Conservation (phyloP, 2,797 vertebrate genomes). For the Pelodytes ibericus region DNA sequence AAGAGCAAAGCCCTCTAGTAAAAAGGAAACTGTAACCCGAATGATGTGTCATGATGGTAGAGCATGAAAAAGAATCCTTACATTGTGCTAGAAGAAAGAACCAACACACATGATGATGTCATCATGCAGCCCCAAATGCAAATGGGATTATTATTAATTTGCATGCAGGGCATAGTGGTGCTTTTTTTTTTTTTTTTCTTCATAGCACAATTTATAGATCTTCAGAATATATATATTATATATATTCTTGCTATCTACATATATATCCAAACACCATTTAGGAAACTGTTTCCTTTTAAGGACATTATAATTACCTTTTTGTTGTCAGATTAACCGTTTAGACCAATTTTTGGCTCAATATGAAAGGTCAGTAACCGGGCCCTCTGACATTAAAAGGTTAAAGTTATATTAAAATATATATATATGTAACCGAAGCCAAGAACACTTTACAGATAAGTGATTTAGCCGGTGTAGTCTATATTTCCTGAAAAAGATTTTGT, state of each 20-base stretch:
- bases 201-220: not conserved
- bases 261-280: not conserved
- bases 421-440: conserved; percentile 68
- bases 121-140: not conserved
- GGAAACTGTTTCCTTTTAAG: not conserved
- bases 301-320: not conserved
- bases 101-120: not conserved
- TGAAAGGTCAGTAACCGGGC: not conserved
- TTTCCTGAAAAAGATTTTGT: conserved; percentile 94
- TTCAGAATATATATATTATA: not conserved
- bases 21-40: not conserved
- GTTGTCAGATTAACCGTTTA: conserved; percentile 62
- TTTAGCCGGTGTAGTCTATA: conserved; percentile 84
- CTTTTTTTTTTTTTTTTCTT: not conserved
- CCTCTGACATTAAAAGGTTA: conserved; percentile 4
- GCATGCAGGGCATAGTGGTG: too few species aligned
- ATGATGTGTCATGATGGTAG: too few species aligned
- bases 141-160: not conserved
- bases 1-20: conserved; percentile 72
- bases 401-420: conserved; percentile 60
- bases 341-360: not conserved
- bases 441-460: conserved; percentile 77
- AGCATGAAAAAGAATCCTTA: too few species aligned
- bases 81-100: not conserved
- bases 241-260: not conserved